Percentiles rank a stretch among this genome's conserved stretches.
Conservation (phyloP, 2,888 invertebrate species). For the Dimorphilus gyrociliatus region DNA sequence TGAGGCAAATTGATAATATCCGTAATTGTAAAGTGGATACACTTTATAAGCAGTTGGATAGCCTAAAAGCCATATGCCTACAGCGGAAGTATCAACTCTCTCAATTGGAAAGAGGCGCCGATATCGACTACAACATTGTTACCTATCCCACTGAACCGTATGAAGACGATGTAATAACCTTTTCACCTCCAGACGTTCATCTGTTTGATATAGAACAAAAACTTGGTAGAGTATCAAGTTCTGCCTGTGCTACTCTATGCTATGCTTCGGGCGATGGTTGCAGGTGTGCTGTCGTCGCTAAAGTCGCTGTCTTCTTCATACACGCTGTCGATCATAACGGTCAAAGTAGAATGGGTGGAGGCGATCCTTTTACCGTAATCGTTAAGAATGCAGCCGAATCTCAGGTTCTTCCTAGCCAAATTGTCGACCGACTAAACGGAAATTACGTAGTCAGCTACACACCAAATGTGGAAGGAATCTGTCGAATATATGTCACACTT, state of each 20-base stretch:
- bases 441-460: slow-evolving; percentile 37
- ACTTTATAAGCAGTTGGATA: slow-evolving; percentile 57
- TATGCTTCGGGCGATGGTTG: slow-evolving; percentile 42
- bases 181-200: slow-evolving; percentile 43
- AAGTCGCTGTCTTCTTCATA: slow-evolving; percentile 39
- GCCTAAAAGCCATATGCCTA: no score
- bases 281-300: slow-evolving; percentile 39
- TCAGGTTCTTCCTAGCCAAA: slow-evolving; percentile 26
- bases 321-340: slow-evolving; percentile 39
- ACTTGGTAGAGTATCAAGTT: slow-evolving; percentile 42
- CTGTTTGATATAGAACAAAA: slow-evolving; percentile 41
- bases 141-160: slow-evolving; percentile 42
- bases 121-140: no score
- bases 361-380: slow-evolving; percentile 26
- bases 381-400: slow-evolving; percentile 26
- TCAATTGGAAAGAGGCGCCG: no score
- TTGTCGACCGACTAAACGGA: slow-evolving; percentile 39
- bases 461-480: slow-evolving; percentile 33
- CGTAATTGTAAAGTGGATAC: slow-evolving; percentile 49
- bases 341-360: slow-evolving; percentile 29
- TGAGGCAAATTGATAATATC: slow-evolving; percentile 47
- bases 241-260: slow-evolving; percentile 39
- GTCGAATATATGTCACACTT: slow-evolving; percentile 23
- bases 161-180: slow-evolving; percentile 46
- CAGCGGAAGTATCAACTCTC: slow-evolving; percentile 51